Base-by-base conservation (phyloP, 2,797 vertebrate genomes). In the Lepus townsendii region DNA sequence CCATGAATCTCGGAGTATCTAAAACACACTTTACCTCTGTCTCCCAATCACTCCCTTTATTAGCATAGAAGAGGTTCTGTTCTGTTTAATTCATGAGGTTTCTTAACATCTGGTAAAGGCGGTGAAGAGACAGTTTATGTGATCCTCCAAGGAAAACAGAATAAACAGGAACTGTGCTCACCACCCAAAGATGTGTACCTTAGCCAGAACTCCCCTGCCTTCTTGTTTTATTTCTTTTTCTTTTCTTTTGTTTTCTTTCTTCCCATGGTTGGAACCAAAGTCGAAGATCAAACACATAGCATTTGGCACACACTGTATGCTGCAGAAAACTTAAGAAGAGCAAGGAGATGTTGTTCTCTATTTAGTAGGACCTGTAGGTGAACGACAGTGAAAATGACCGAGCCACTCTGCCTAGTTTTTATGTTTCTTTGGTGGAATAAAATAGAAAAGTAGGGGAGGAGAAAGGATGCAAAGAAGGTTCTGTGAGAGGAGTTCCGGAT, bases 41-140 rank as follows among this genome's bases (percentile, higher is more conserved):
- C 24, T 90, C 63, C 47, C 52, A 78, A 50, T 95, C 92, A 82
- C 42, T 96, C 38, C 76, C 30, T 88, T 95, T 91, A 24, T 89
- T 87, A 91, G 52, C 30, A 79, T 66, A 87, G 57, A 69, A 7
- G 17, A 86, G 91, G 57, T 65, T 95, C 52, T 93, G 76, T 88
- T n/a, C 63, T 68, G 78, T 79, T 91, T 73, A 54, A 89, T 93
- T 75, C 93, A 93, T 76, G 20, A 80, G 80, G 57, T 91, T 91
- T 83, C 71, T 84, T 65, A 91, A 88, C 89, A 93, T 96, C 88
- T 93, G 73, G 84, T 91, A 83, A 96, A 83, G 50, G 16, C 50
- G 75, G 79, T 76, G 85, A 96, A 95, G 93, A 95, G 84, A 84
- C 24, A 90, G 91, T 92, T 86, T 89, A 86, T 72, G 72, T 83